Base-by-base conservation (phyloP, 2,113 vertebrate species). In the Tachuris rubrigastra region DNA sequence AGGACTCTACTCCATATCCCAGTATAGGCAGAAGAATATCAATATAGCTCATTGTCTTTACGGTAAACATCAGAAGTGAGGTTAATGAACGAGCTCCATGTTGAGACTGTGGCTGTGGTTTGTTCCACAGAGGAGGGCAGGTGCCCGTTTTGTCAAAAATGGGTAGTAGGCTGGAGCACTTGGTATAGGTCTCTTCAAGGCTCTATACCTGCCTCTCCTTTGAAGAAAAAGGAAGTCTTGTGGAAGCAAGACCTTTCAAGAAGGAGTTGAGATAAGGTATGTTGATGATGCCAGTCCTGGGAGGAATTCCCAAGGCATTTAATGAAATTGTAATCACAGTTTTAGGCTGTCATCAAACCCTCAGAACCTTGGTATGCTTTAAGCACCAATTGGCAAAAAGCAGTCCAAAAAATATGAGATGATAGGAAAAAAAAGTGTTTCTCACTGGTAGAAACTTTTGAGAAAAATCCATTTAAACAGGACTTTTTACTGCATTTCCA, bases 101-200 rank as follows among this genome's bases (percentile, higher is more conserved):
- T 8, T 71, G 17, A 50, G 82, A 66, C 28, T 33, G 9, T 31
- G 42, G 22, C 41, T 78, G 31, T 6, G 12, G 5, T 18, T 73
- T 31, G 8, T 49, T 49, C n/a, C 3, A 0, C 16, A 27, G 15
- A 1, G 2, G 27, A 41, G 8, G 5, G 3, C 14, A 21, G 4
- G 10, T 24, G 21, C 18, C 12, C 8, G 2, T 47, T 62, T 71
- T 71, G 8, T 30, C 19, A 60, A 63, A 65, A 50, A 17, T 13
- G 15, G 10, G 8, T n/a, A 14, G 8, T 42, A 39, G 41, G 20
- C 11, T 86, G 46, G 59, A 90, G 33, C 18, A 8, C 0, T 3
- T 65, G 25, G 28, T 31, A 4, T 0, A 47, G 7, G 2, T 41
- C n/a, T 81, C 5, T 65, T 69, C 10, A 25, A 68, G 50, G 10